Evolutionary conservation across 2,113 vertebrate species (phyloP).

Genomic region (Ammodytes marinus): DNA sequence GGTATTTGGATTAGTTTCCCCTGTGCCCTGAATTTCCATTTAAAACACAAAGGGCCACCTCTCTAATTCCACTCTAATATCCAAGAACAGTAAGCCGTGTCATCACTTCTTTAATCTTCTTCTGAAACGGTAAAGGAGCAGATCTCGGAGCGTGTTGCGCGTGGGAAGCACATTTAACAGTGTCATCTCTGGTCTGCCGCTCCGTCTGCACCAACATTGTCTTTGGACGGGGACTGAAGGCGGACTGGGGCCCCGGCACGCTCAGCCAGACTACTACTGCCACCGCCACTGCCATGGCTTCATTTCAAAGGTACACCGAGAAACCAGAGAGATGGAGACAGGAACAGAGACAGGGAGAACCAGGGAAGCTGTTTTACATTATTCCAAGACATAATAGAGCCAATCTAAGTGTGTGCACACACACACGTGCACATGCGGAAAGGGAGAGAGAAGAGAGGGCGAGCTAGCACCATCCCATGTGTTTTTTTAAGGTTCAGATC

Average conservation of each 20-base stretch:
- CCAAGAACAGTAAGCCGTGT: conserved; percentile 17
- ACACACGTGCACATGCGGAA: conserved; percentile 50
- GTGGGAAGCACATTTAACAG: conserved; percentile 32
- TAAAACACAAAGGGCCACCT: conserved; percentile 10
- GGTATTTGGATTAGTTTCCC: background rate
- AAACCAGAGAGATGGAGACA: conserved; percentile 70
- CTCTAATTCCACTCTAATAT: background rate
- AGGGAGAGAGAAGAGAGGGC: conserved; percentile 36
- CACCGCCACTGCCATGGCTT: conserved; percentile 71
- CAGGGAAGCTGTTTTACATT: conserved; percentile 83
- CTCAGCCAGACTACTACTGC: conserved; percentile 59
- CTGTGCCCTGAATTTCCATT: conserved; percentile 2
- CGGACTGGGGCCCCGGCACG: conserved; percentile 29
- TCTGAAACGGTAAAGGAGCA: conserved; percentile 36
- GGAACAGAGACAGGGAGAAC: conserved; percentile 65
- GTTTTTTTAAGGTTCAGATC: conserved; percentile 73
- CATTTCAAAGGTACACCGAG: conserved; percentile 70
- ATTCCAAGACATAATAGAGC: conserved; percentile 86
- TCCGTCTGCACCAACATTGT: conserved; percentile 83
- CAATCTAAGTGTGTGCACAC: conserved; percentile 69
- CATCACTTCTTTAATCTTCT: conserved; percentile 28
- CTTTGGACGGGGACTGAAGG: conserved; percentile 73
- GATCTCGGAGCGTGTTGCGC: conserved; percentile 5
- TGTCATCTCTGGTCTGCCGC: conserved; percentile 72
- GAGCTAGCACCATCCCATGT: conserved; percentile 70